These are phyloP conservation scores for Chrysolina haemoptera DNA, from an alignment of 2,888 invertebrate species.

Conservation along the genomic window DNA sequence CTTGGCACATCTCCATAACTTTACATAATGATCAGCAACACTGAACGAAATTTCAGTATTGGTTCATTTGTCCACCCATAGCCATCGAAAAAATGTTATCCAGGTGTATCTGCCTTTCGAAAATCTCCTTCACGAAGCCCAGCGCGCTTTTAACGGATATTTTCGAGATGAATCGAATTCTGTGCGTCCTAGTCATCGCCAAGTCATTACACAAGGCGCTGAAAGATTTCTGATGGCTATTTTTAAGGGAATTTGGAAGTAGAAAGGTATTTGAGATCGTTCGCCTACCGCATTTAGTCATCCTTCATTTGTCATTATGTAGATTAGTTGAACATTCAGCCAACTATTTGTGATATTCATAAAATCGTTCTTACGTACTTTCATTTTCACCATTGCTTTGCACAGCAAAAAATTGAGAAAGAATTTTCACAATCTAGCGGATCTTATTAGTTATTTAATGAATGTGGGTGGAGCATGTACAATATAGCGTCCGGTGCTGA, in stretches of 20 bases:
- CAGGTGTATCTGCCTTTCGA: slow-evolving; percentile 52
- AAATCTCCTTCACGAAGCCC: slow-evolving; percentile 40
- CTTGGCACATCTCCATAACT: slow-evolving; percentile 31
- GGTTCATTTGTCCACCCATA: slow-evolving; percentile 32
- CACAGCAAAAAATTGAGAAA: no score
- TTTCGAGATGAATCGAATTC: slow-evolving; percentile 61
- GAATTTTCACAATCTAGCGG: no score
- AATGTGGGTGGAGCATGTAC: no score
- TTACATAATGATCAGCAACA: slow-evolving; percentile 29
- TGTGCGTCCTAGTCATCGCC: slow-evolving; percentile 60
- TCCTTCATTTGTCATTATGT: not conserved
- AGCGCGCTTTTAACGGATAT: slow-evolving; percentile 52
- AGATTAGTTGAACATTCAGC: not conserved
- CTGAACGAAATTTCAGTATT: slow-evolving; percentile 38
- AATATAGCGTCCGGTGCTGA: no score
- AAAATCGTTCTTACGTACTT: no score
- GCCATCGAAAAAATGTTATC: slow-evolving; percentile 51
- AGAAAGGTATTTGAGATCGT: slow-evolving; percentile 36
- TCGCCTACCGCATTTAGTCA: slow-evolving; percentile 10
- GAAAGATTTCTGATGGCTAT: slow-evolving; percentile 43
- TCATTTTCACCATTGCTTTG: no score
- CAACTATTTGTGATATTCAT: no score
- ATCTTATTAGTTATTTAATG: no score
- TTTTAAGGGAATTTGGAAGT: slow-evolving; percentile 34
- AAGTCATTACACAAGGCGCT: slow-evolving; percentile 57